These are phyloP conservation scores for Dermolepida albohirtum DNA, from an alignment of 2,888 invertebrate genomes.

Conservation along the genomic window DNA sequence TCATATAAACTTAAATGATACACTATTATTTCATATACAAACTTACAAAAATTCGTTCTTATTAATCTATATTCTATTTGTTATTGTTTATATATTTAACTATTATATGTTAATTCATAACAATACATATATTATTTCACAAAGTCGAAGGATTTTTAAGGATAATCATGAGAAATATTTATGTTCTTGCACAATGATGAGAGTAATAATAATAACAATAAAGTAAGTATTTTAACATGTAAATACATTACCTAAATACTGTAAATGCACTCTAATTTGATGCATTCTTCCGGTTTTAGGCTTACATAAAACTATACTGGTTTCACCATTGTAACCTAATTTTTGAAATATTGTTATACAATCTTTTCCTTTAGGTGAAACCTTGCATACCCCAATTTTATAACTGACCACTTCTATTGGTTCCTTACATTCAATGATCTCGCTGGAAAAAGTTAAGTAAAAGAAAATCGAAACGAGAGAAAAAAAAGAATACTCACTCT, in stretches of 20 bases:
- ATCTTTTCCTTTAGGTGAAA: conserved; percentile 92
- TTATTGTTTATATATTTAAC: too few relatives aligned
- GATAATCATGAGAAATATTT: too few relatives aligned
- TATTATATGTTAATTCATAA: too few relatives aligned
- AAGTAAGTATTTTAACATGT: too few relatives aligned
- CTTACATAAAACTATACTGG: conserved; percentile 93
- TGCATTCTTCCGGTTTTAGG: conserved; percentile 98
- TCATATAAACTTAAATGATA: too few relatives aligned
- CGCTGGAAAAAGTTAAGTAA: conserved; percentile 67
- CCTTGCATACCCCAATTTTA: conserved; percentile 96
- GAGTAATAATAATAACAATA: too few relatives aligned
- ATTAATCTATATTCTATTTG: too few relatives aligned
- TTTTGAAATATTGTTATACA: conserved; percentile 92
- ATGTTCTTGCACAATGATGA: too few relatives aligned
- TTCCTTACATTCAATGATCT: conserved; percentile 85
- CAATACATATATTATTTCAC: too few relatives aligned
- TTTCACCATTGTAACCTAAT: conserved; percentile 87
- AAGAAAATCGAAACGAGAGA: conserved; percentile 11
- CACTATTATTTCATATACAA: too few relatives aligned
- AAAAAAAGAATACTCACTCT: conserved; percentile 72
- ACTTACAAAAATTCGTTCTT: too few relatives aligned
- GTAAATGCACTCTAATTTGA: conserved; percentile 98
- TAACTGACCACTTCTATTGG: conserved; percentile 94
- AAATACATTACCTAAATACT: conserved; percentile 84
- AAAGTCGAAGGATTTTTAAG: too few relatives aligned